A percentile compares a stretch with the other conserved stretches of the same genome.
phyloP scores from a whole-genome alignment of 2,113 vertebrate species.

The Sinocyclocheilus rhinocerous region DNA sequence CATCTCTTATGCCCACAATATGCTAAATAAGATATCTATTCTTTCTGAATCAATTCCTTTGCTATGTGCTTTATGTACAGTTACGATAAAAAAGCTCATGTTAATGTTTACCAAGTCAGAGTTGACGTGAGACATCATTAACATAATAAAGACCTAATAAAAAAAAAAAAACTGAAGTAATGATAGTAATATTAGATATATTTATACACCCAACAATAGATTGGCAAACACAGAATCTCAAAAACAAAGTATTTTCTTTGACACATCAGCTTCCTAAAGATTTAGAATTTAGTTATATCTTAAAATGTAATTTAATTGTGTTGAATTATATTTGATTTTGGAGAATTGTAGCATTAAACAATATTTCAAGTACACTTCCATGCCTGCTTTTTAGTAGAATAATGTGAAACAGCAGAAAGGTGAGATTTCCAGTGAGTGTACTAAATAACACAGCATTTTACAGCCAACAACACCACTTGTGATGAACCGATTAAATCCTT shows the following conservation, averaged over 20 bases:
- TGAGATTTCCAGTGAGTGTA: background rate
- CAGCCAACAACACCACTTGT: background rate
- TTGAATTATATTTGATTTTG: background rate
- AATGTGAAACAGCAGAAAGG: background rate
- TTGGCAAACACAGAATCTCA: background rate
- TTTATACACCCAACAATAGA: background rate
- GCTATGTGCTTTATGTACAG: background rate
- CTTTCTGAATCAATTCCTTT: background rate
- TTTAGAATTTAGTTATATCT: background rate
- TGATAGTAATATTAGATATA: background rate
- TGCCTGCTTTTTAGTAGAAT: background rate
- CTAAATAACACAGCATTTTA: background rate
- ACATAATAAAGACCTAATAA: background rate
- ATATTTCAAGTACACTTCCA: background rate
- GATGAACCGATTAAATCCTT: background rate
- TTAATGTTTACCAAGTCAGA: background rate
- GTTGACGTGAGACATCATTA: background rate
- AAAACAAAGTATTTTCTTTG: background rate
- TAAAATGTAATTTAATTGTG: background rate
- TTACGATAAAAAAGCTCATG: background rate
- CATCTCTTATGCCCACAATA: background rate
- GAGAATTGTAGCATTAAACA: background rate
- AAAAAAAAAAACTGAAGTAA: background rate
- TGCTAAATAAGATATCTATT: background rate
- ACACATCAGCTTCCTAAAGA: background rate